Conservation (phyloP, 1,140 invertebrate species). For the Bemisia tabaci region DNA sequence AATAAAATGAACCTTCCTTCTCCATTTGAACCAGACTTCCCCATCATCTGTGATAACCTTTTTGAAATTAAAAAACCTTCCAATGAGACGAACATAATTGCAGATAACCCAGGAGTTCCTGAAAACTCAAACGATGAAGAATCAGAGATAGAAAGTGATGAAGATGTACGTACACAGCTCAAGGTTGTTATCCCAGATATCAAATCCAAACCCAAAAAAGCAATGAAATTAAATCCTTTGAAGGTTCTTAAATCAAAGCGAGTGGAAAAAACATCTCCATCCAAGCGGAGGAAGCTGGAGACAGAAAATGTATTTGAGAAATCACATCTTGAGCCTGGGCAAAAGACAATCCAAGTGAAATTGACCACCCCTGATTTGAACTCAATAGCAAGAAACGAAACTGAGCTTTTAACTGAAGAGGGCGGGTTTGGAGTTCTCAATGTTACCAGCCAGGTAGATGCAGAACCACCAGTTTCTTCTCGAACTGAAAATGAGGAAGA, state of each 20-base stretch:
- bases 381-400: not conserved
- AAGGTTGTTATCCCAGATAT: constrained; percentile 34
- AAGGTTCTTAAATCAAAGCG: not conserved
- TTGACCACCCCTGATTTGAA: not conserved
- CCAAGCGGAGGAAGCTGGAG: constrained; percentile 32
- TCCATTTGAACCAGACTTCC: constrained; percentile 54
- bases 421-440: constrained; percentile 37
- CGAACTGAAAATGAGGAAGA: constrained; percentile 19
- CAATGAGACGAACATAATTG: constrained; percentile 13
- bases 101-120: constrained; percentile 4
- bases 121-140: constrained; percentile 39
- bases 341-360: not conserved
- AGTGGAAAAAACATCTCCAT: not conserved
- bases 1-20: constrained; percentile 85
- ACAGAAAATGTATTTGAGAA: constrained; percentile 51
- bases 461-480: constrained; percentile 19
- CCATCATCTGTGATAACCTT: constrained; percentile 20
- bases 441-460: constrained; percentile 25
- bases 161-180: constrained; percentile 40
- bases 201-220: constrained; percentile 18
- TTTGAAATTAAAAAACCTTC: constrained; percentile 20
- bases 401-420: constrained; percentile 2
- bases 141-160: constrained; percentile 64
- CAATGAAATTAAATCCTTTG: constrained; percentile 2
- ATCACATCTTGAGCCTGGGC: constrained; percentile 2